Conservation (phyloP, 2,888 invertebrate genomes). For the Cephalotes varians region DNA sequence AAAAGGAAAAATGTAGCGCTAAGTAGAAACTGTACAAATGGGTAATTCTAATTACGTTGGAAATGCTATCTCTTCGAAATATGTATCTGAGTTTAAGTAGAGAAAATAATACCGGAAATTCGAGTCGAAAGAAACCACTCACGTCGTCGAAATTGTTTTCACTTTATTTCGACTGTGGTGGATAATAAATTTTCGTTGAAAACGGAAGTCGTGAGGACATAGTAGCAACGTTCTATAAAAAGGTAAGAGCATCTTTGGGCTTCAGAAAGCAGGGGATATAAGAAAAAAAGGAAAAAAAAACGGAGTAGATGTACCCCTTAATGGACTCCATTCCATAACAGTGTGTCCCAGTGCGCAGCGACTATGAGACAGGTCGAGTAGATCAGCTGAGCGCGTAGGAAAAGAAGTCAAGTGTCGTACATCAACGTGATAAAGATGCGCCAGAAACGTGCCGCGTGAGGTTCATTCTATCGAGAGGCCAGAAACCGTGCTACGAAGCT, state of each 20-base stretch:
- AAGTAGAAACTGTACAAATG: neutral
- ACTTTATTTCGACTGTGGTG: constrained; percentile 35
- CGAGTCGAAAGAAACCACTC: constrained; percentile 48
- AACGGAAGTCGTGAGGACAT: constrained; percentile 40
- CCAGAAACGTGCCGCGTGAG: constrained; percentile 44
- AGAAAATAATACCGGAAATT: constrained; percentile 50
- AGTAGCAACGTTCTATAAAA: constrained; percentile 46
- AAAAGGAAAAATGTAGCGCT: neutral
- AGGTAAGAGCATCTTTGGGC: constrained; percentile 41
- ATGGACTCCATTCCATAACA: constrained; percentile 50
- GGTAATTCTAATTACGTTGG: neutral
- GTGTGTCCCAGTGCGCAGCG: neutral
- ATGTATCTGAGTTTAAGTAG: constrained; percentile 35
- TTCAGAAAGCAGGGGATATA: constrained; percentile 26
- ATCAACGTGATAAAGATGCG: constrained; percentile 61
- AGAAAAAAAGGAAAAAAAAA: constrained; percentile 21
- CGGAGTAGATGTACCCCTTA: constrained; percentile 39
- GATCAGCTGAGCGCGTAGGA: constrained; percentile 41
- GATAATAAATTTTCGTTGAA: constrained; percentile 50
- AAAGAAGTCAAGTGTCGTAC: constrained; percentile 67
- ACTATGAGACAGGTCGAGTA: constrained; percentile 42
- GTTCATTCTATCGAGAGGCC: constrained; percentile 66
- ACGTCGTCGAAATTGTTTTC: constrained; percentile 45
- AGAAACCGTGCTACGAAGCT: constrained; percentile 72
- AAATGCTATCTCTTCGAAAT: constrained; percentile 1